Evolutionary conservation across 1,140 invertebrate genomes (phyloP).

Genomic region (Acromyrmex heyeri): DNA sequence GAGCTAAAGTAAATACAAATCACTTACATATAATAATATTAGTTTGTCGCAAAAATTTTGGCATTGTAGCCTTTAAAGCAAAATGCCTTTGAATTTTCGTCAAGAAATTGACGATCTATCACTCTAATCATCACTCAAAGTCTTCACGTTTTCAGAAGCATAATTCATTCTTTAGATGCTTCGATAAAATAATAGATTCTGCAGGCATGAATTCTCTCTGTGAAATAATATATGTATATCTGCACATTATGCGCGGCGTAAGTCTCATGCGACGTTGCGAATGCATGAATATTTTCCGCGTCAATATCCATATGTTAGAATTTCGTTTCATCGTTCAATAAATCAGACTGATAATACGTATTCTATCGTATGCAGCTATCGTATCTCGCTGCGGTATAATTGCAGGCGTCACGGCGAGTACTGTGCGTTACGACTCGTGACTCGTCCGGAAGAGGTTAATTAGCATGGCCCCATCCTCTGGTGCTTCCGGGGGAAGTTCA

Average conservation of each 20-base stretch:
- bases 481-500: constrained; percentile 50
- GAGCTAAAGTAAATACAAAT: not conserved
- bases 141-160: constrained; percentile 23
- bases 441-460: constrained; percentile 58
- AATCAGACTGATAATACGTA: constrained; percentile 61
- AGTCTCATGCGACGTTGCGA: constrained; percentile 25
- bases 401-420: constrained; percentile 34
- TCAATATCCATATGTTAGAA: constrained; percentile 58
- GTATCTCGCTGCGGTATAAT: constrained; percentile 32
- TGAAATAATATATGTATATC: constrained; percentile 38
- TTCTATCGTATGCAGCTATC: constrained; percentile 43
- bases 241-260: constrained; percentile 40
- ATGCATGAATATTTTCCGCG: constrained; percentile 21
- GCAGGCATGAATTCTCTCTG: constrained; percentile 23
- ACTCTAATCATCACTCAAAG: constrained; percentile 20
- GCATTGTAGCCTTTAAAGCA: not conserved
- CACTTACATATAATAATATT: not conserved
- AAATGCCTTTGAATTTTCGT: not conserved
- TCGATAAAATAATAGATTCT: constrained; percentile 34
- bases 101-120: not conserved
- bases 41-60: not conserved
- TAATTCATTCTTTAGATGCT: constrained; percentile 34
- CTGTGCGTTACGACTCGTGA: constrained; percentile 55
- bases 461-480: constrained; percentile 35
- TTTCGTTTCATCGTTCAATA: constrained; percentile 58